A percentile compares a stretch with the other conserved stretches of the same genome.
phyloP scores from a whole-genome alignment of 2,113 vertebrate species.

The Strigops habroptila region DNA sequence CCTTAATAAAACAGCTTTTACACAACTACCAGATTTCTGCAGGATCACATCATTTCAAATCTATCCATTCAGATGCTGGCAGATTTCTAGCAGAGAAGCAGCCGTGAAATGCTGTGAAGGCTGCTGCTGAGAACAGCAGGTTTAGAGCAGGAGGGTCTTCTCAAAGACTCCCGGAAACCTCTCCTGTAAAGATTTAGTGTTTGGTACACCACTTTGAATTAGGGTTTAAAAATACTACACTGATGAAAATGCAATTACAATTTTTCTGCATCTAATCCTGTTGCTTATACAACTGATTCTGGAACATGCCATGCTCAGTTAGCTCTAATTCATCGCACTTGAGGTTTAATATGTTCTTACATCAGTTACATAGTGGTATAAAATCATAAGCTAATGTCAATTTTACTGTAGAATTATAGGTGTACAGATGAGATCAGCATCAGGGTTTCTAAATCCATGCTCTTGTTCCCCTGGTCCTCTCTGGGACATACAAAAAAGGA shows the following conservation, averaged over 20 bases:
- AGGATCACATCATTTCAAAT: background rate
- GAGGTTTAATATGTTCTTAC: background rate
- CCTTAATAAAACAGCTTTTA: background rate
- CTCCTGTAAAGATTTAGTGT: background rate
- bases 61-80: background rate
- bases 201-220: background rate
- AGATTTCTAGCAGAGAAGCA: background rate
- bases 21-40: background rate
- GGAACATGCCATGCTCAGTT: background rate
- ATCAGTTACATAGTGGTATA: background rate
- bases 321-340: background rate
- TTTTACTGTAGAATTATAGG: background rate
- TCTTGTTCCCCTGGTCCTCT: background rate
- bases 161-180: background rate
- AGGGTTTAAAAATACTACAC: background rate
- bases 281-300: background rate
- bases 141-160: background rate
- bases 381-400: background rate
- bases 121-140: background rate
- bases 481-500: background rate
- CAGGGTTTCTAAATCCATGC: background rate
- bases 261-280: background rate
- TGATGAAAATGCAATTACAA: background rate
- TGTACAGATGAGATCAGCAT: background rate
- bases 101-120: background rate